Evolutionary conservation across 2,797 vertebrate genomes (phyloP).

Genomic region (Bovichtus diacanthus): DNA sequence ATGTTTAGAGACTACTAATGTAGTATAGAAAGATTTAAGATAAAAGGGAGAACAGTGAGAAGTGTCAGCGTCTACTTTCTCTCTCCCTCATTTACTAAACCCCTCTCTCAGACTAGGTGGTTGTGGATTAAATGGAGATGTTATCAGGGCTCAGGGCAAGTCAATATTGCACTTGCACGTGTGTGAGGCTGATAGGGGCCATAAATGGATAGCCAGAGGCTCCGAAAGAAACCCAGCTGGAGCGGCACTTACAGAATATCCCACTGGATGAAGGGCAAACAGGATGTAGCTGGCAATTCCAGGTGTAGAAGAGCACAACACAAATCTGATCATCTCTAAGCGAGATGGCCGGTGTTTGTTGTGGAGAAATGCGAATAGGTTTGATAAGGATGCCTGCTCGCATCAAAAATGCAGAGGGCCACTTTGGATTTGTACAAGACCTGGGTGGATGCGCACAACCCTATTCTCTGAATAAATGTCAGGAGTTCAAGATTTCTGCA

Average conservation of each 20-base stretch:
- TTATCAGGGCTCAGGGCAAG: constrained; percentile 66
- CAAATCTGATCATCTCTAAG: constrained; percentile 9
- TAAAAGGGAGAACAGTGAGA: constrained; percentile 18
- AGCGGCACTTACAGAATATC: constrained; percentile 20
- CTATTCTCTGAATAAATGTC: constrained; percentile 27
- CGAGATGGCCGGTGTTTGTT: background rate
- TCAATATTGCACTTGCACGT: constrained; percentile 72
- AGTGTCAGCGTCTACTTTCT: constrained; percentile 20
- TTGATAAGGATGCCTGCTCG: background rate
- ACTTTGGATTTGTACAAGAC: constrained; percentile 12
- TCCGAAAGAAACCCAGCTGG: constrained; percentile 31
- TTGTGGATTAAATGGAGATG: constrained; percentile 77
- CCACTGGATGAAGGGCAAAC: constrained; percentile 38
- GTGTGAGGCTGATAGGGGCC: constrained; percentile 69
- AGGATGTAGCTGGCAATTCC: constrained; percentile 27
- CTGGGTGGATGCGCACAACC: background rate
- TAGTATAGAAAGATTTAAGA: background rate
- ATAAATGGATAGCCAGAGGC: constrained; percentile 60
- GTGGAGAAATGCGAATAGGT: background rate
- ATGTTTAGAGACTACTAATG: constrained; percentile 7
- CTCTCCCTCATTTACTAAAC: constrained; percentile 35
- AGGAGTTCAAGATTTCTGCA: constrained; percentile 5
- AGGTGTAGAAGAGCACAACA: constrained; percentile 6
- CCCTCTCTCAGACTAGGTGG: constrained; percentile 50
- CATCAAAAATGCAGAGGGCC: constrained; percentile 28